These are phyloP conservation scores for Danaus chrysippus DNA, from an alignment of 2,888 invertebrate genomes.

Conservation along the genomic window DNA sequence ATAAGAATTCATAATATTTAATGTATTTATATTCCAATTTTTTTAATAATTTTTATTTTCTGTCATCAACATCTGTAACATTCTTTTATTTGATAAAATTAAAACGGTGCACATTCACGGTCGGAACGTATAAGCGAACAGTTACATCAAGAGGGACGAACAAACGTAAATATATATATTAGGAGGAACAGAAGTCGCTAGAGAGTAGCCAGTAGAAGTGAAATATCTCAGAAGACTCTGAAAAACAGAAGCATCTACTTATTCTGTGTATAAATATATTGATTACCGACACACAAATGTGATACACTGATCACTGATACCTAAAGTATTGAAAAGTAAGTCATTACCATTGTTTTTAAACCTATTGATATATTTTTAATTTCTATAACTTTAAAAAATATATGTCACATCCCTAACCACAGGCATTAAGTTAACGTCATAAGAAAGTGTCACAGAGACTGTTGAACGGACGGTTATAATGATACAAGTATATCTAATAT, in stretches of 20 bases:
- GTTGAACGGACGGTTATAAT: too few relatives aligned
- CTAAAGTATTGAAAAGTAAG: too few relatives aligned
- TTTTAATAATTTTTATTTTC: background rate
- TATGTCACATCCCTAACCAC: too few relatives aligned
- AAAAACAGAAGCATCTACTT: constrained; percentile 2
- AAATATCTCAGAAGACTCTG: constrained; percentile 4
- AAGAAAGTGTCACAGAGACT: too few relatives aligned
- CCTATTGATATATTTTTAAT: too few relatives aligned
- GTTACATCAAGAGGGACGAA: constrained; percentile 1
- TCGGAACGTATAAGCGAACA: constrained; percentile 5
- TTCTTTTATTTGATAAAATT: constrained; percentile 4
- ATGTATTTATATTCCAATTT: background rate
- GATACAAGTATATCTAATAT: too few relatives aligned
- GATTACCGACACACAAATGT: too few relatives aligned
- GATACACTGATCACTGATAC: too few relatives aligned
- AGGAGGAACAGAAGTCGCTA: constrained; percentile 4
- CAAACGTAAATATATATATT: background rate
- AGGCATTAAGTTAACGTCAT: too few relatives aligned
- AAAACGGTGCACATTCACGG: constrained; percentile 7
- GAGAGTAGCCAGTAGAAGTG: constrained; percentile 1
- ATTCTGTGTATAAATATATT: background rate
- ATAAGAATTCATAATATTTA: too few relatives aligned
- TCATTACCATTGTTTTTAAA: too few relatives aligned
- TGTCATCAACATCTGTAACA: constrained; percentile 3
- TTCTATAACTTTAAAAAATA: too few relatives aligned